A percentile compares a stretch with the other conserved stretches of the same genome.
Evolutionary conservation across 2,797 vertebrate genomes (phyloP).

Genomic region (Microctenopoma stevenorrisi): DNA sequence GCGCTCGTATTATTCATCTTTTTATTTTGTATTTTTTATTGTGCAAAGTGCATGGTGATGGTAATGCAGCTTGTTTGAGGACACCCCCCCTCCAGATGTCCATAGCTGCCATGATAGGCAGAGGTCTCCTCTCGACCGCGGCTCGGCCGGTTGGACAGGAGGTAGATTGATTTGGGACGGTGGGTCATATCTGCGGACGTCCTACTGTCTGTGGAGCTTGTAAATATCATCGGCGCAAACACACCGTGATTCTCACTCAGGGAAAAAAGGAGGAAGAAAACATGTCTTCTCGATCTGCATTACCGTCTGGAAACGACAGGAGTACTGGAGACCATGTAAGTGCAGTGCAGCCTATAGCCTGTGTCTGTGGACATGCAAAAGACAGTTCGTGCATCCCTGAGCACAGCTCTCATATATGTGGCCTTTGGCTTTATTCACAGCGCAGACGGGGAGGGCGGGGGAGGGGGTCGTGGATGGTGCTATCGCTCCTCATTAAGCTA

Average conservation of each 20-base stretch:
- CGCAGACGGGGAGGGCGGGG: conserved; percentile 12
- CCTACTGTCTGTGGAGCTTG: conserved; percentile 64
- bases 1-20: conserved; percentile 8
- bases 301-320: conserved; percentile 90
- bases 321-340: conserved; percentile 90
- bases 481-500: conserved; percentile 25
- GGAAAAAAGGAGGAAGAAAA: conserved; percentile 70
- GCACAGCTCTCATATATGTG: conserved; percentile 26
- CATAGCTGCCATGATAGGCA: conserved; percentile 84
- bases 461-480: conserved; percentile 18
- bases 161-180: conserved; percentile 78
- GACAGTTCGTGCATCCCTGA: conserved; percentile 35
- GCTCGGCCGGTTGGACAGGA: conserved; percentile 74
- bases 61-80: conserved; percentile 81
- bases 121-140: conserved; percentile 77
- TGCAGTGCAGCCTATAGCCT: conserved; percentile 62
- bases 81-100: conserved; percentile 69
- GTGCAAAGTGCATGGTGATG: conserved; percentile 61
- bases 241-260: conserved; percentile 75
- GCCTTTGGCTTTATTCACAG: conserved; percentile 45
- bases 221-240: conserved; percentile 54
- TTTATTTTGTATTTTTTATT: background rate
- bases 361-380: conserved; percentile 53
- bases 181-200: conserved; percentile 71
- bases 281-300: conserved; percentile 91